Conservation (phyloP, 2,113 vertebrate genomes). For the Ctenomys sociabilis region DNA sequence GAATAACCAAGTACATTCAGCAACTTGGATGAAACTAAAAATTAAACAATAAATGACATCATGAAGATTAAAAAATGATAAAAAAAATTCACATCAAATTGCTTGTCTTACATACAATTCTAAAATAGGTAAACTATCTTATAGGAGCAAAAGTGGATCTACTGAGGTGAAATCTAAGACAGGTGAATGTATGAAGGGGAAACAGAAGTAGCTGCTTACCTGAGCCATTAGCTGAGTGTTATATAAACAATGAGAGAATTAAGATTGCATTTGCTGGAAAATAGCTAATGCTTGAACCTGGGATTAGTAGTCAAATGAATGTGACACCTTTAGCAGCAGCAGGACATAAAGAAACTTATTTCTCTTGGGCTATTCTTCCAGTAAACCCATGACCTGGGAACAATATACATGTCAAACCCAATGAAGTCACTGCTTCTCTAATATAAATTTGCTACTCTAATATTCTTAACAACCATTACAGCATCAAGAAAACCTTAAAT, state of each 20-base stretch:
- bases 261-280: background rate
- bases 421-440: background rate
- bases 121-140: background rate
- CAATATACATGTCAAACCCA: background rate
- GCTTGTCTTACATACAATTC: background rate
- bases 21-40: background rate
- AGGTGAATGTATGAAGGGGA: background rate
- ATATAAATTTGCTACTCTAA: conserved; percentile 4
- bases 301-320: background rate
- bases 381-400: background rate
- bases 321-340: background rate
- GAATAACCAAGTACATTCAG: background rate
- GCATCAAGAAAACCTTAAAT: conserved; percentile 22
- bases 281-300: background rate
- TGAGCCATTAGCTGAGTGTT: background rate
- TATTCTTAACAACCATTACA: background rate
- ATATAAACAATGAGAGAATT: background rate
- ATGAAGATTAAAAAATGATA: background rate
- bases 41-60: background rate
- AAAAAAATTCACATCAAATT: background rate
- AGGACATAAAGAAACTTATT: background rate
- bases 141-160: background rate
- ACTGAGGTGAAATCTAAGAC: background rate
- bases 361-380: background rate
- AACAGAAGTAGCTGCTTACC: background rate